phyloP scores from a whole-genome alignment of 1,140 invertebrate species.

The Orussus abietinus region DNA sequence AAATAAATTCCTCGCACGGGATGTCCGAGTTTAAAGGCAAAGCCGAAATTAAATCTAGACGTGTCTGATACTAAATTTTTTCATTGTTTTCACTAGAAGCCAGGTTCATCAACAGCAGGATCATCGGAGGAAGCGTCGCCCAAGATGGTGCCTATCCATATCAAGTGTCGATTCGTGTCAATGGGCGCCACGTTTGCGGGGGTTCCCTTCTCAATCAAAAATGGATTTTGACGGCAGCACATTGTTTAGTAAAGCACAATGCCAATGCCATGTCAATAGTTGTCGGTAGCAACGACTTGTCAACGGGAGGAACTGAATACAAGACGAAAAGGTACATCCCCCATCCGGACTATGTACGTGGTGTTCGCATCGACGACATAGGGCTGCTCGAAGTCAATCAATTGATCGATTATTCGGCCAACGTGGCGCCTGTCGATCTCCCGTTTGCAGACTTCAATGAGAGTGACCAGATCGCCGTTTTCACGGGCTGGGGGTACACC shows the following conservation, averaged over 20 bases:
- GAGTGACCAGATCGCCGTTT: constrained; percentile 26
- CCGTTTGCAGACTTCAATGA: constrained; percentile 26
- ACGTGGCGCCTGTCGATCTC: constrained; percentile 35
- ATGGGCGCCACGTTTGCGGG: constrained; percentile 45
- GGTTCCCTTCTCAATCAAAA: constrained; percentile 45
- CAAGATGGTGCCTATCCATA: constrained; percentile 31
- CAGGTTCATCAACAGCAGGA: too few species aligned
- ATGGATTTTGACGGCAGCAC: constrained; percentile 52
- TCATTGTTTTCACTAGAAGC: too few species aligned
- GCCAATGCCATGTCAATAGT: constrained; percentile 27
- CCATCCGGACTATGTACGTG: constrained; percentile 31
- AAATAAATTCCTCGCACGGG: too few species aligned
- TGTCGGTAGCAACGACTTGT: constrained; percentile 37
- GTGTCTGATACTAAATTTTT: too few species aligned
- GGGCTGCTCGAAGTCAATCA: constrained; percentile 38
- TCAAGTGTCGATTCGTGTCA: constrained; percentile 23
- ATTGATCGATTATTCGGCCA: constrained; percentile 23
- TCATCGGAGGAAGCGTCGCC: constrained; percentile 45
- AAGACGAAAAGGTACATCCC: constrained; percentile 25
- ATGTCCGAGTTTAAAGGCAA: too few species aligned
- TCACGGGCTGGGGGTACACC: constrained; percentile 46
- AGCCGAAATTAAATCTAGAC: too few species aligned
- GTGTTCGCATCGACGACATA: constrained; percentile 40
- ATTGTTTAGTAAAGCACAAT: constrained; percentile 45
- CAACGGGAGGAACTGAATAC: constrained; percentile 30